Base-by-base conservation (phyloP, 1,140 invertebrate genomes). In the Pseudomyrmex cubaensis region DNA sequence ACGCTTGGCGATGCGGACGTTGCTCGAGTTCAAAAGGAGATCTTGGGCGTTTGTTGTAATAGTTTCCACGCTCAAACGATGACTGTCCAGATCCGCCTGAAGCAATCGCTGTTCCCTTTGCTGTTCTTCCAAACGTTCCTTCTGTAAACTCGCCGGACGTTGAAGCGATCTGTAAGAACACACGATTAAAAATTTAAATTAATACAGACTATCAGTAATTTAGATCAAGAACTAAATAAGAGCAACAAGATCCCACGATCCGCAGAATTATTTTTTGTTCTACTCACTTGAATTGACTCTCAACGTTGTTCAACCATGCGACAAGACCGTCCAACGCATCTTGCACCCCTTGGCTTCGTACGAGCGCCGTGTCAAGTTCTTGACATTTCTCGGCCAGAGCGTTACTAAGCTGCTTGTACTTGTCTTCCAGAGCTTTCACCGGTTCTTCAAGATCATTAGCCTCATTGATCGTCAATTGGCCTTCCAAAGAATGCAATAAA, bases 301-400 rank as follows among this genome's bases (percentile, higher is more conserved):
- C 98, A 9, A 97, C 97, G 85, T 97, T 96, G 82, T 97, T 97
- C 50, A 99, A 94, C 98, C 98, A 99, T 63, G 95, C 93, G 5
- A 97, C 96, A 9, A 99, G 95, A 70, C 97, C 96, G 90, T 99
- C 98, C 0, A 99, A 95, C 9, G 98, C 98, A 92, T 99, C 98
- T 92, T 99, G 97, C 12, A 99, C 97, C n/a, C 98, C 98, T 94
- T 99, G 98, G 72, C 98, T 98, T 93, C 99, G 98, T 7, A 98
- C 96, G 50, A 99, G 94, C 0, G 98, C 98, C 0, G 97, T 97
- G 87, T 99, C 98, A 62, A 99, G 93, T 59, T 97, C 96, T 85
- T 97, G 96, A 90, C 98, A 98, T n/a, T 97, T 96, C 5, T 97
- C 96, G 12, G 96, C 95, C 13, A 98, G 93, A 0, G 96, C 96